These are phyloP conservation scores for Coptodon bakossiorum DNA, from an alignment of 2,113 vertebrate species.

Conservation along the genomic window DNA sequence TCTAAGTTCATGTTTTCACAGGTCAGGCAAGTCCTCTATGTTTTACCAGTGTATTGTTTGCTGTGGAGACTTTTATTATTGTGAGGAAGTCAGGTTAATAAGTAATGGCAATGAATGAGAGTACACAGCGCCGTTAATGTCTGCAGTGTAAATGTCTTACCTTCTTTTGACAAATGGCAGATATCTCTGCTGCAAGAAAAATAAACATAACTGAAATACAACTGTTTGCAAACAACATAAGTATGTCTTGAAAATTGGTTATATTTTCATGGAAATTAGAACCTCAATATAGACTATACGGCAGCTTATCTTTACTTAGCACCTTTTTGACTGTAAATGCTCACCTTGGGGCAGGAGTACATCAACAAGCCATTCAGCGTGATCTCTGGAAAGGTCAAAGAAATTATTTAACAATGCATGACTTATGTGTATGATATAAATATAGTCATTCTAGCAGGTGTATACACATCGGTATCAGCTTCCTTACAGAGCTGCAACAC, in stretches of 20 bases:
- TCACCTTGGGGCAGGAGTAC: conserved; percentile 98
- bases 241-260: neutral
- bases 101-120: neutral
- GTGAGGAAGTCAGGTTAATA: neutral
- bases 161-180: conserved; percentile 99
- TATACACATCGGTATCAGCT: neutral
- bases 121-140: neutral
- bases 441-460: neutral
- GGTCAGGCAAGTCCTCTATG: neutral
- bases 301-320: neutral
- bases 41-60: neutral
- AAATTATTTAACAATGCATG: neutral
- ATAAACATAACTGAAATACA: conserved; percentile 59
- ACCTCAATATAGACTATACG: neutral
- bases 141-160: conserved; percentile 76
- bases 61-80: neutral
- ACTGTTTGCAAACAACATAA: neutral
- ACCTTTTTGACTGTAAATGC: conserved; percentile 34
- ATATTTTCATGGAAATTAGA: neutral
- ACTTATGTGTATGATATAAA: neutral
- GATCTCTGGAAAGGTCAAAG: conserved; percentile 78
- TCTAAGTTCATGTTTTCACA: neutral
- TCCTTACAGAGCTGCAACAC: neutral
- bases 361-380: conserved; percentile 96
- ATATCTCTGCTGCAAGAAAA: conserved; percentile 95